A percentile compares a stretch with the other conserved stretches of the same genome.
Conservation (phyloP, 2,113 vertebrate genomes). For the Microcebus griseorufus region DNA sequence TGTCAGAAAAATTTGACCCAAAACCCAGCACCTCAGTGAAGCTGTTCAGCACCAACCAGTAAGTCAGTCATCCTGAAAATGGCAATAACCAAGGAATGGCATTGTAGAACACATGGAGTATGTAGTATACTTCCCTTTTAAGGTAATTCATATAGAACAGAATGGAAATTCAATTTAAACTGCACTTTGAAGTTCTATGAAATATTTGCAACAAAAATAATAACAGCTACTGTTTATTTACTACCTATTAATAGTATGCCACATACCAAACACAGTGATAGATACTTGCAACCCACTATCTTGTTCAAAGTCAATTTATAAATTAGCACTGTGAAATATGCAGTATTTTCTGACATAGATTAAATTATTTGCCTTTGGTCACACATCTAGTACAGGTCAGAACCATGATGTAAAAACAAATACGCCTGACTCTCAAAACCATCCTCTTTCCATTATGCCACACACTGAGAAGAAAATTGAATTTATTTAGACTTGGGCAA, state of each 20-base stretch:
- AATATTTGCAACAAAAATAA: not conserved
- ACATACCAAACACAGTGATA: not conserved
- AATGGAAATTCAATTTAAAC: not conserved
- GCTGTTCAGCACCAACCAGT: not conserved
- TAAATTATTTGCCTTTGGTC: not conserved
- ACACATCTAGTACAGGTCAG: not conserved
- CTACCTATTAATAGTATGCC: not conserved
- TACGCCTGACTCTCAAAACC: not conserved
- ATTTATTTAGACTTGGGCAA: conserved; percentile 36
- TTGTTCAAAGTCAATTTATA: not conserved
- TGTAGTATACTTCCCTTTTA: not conserved
- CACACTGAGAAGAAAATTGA: conserved; percentile 59
- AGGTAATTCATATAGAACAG: not conserved
- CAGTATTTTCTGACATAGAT: not conserved
- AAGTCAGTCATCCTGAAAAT: not conserved
- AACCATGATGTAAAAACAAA: not conserved
- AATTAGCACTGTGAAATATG: not conserved
- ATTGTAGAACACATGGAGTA: not conserved
- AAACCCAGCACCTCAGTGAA: not conserved
- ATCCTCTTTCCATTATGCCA: not conserved
- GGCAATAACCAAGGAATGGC: not conserved
- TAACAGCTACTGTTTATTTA: not conserved
- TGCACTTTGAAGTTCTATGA: not conserved
- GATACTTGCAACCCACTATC: not conserved
- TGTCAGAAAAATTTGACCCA: not conserved